A percentile compares a stretch with the other conserved stretches of the same genome.
Conservation (phyloP, 2,797 vertebrate genomes). For the Setipinna tenuifilis region DNA sequence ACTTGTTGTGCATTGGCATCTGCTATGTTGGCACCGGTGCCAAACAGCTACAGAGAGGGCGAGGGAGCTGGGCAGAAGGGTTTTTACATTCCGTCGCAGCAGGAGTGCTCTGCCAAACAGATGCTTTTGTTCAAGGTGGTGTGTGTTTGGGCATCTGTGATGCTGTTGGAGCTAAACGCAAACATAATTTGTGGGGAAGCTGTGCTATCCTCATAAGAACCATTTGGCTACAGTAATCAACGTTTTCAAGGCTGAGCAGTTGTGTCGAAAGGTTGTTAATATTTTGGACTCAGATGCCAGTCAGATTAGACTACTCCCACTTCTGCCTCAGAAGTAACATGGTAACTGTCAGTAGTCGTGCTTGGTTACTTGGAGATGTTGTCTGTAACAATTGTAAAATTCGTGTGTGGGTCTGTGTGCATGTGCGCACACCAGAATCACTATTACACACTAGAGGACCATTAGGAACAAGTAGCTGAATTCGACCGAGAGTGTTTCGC, state of each 20-base stretch:
- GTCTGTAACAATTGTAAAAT: too few relatives aligned
- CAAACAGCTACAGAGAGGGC: background rate
- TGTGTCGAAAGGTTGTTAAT: background rate
- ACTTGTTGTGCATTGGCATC: background rate
- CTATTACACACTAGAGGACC: background rate
- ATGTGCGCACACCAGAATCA: background rate
- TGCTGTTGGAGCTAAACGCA: background rate
- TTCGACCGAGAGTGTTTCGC: background rate
- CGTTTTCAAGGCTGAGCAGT: background rate
- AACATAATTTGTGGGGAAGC: background rate
- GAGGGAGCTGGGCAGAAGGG: background rate
- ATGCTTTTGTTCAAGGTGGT: constrained; percentile 1
- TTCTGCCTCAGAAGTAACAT: too few relatives aligned
- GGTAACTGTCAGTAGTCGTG: too few relatives aligned
- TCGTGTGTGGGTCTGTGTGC: too few relatives aligned
- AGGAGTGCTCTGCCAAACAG: background rate
- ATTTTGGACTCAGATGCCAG: too few relatives aligned
- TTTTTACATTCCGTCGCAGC: constrained; percentile 21
- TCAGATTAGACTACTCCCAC: too few relatives aligned
- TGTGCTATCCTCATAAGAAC: background rate
- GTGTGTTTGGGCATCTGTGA: background rate
- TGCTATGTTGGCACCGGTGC: background rate
- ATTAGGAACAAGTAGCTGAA: background rate
- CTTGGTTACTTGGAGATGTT: too few relatives aligned
- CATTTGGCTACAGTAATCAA: background rate